A percentile compares a stretch with the other conserved stretches of the same genome.
These are phyloP conservation scores for Cheilosia soror DNA, from an alignment of 2,888 invertebrate species.

Conservation along the genomic window DNA sequence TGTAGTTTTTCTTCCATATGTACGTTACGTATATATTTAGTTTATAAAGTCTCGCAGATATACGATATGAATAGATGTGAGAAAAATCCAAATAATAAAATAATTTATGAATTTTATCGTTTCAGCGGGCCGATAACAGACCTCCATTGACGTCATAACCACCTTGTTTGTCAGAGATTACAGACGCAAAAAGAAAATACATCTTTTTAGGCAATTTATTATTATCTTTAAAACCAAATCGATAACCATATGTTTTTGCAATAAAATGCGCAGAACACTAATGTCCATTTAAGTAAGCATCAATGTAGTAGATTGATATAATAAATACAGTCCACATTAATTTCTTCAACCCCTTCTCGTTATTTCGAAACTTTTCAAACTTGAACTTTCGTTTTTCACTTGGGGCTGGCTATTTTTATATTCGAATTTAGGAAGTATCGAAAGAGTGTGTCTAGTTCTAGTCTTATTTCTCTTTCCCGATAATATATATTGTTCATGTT, in stretches of 20 bases:
- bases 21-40: not conserved
- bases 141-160: constrained; percentile 42
- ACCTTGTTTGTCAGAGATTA: constrained; percentile 40
- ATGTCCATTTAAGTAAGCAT: not conserved
- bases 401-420: constrained; percentile 6
- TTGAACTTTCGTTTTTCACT: constrained; percentile 52
- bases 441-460: too few species aligned
- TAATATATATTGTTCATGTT: not conserved
- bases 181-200: constrained; percentile 5
- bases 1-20: not conserved
- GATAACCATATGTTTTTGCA: constrained; percentile 45
- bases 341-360: not conserved
- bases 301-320: too few species aligned
- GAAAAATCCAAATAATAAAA: constrained; percentile 34
- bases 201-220: constrained; percentile 26
- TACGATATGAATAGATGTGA: not conserved
- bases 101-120: constrained; percentile 53
- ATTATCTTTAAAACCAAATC: constrained; percentile 45
- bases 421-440: constrained; percentile 23
- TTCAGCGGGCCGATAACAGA: constrained; percentile 29
- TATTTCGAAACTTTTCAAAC: constrained; percentile 13
- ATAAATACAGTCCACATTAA: too few species aligned
- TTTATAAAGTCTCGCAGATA: constrained; percentile 9
- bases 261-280: constrained; percentile 1
- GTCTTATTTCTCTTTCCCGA: not conserved